Evolutionary conservation across 2,888 invertebrate genomes (phyloP).

Genomic region (Hipparchia sbordonii): DNA sequence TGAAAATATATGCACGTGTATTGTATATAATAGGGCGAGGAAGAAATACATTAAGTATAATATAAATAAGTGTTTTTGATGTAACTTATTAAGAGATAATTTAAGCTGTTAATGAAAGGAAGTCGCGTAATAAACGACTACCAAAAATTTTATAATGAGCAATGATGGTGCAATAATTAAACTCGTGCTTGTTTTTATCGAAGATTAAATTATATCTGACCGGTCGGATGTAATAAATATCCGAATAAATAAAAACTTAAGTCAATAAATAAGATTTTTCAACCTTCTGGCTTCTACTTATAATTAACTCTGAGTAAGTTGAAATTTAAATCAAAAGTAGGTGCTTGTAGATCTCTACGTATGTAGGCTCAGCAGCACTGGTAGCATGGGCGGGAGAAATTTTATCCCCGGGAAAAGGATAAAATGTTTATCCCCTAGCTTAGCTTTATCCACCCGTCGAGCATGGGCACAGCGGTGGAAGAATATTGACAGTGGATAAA

Average conservation of each 20-base stretch:
- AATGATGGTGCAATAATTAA: constrained; percentile 13
- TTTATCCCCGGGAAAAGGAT: too few species aligned
- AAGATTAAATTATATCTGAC: constrained; percentile 14
- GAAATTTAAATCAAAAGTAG: too few species aligned
- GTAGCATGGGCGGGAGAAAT: too few species aligned
- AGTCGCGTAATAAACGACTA: constrained; percentile 13
- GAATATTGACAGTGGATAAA: too few species aligned
- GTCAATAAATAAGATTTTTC: not conserved
- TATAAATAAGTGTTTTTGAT: not conserved
- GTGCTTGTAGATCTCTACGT: not conserved
- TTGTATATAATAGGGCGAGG: not conserved
- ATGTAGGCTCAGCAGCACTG: too few species aligned
- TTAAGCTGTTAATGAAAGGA: constrained; percentile 21
- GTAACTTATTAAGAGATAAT: constrained; percentile 20
- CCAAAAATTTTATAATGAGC: constrained; percentile 21
- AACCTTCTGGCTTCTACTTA: not conserved
- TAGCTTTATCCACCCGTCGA: too few species aligned
- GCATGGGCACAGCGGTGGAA: too few species aligned
- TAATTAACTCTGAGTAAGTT: too few species aligned
- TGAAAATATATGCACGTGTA: too few species aligned
- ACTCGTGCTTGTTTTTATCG: constrained; percentile 14
- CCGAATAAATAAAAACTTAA: constrained; percentile 1
- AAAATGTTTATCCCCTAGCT: too few species aligned
- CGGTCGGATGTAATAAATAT: constrained; percentile 10
- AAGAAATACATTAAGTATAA: constrained; percentile 3